Conservation (phyloP, 64 coral and sea anemone genomes). For the Hydrozoanthus tunicans region DNA sequence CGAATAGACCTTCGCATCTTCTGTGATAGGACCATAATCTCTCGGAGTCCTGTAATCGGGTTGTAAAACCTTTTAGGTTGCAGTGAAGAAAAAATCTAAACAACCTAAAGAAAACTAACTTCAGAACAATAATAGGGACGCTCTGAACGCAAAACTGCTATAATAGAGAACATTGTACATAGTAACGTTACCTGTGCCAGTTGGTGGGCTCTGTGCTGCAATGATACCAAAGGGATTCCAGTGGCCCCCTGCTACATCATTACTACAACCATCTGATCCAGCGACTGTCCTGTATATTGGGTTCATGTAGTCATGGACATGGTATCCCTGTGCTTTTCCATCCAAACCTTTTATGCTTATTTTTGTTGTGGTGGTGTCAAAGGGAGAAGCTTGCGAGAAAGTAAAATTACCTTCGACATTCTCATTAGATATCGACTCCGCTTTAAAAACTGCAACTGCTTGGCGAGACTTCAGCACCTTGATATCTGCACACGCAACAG, state of each 20-base stretch:
- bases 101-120: too few species aligned
- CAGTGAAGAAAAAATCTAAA: too few species aligned
- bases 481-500: slow-evolving; percentile 79
- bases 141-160: too few species aligned
- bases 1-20: too few species aligned
- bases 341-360: slow-evolving; percentile 61
- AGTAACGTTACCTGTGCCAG: slow-evolving; percentile 59
- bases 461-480: slow-evolving; percentile 52
- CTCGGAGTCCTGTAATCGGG: too few species aligned
- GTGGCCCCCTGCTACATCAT: slow-evolving; percentile 54
- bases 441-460: slow-evolving; percentile 61
- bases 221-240: slow-evolving; percentile 80
- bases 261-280: slow-evolving; percentile 56
- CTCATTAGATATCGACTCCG: slow-evolving; percentile 37
- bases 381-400: slow-evolving; percentile 77
- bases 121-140: too few species aligned
- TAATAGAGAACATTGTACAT: too few species aligned
- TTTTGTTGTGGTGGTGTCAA: slow-evolving; percentile 63
- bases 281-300: slow-evolving; percentile 56
- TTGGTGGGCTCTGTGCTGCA: slow-evolving; percentile 61
- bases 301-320: slow-evolving; percentile 82
- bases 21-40: too few species aligned
- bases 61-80: too few species aligned
- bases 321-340: slow-evolving; percentile 65
- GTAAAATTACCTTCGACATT: slow-evolving; percentile 61